Percentiles rank a stretch among this genome's conserved stretches.
Conservation (phyloP, 2,113 vertebrate species). For the Ptyas mucosa region DNA sequence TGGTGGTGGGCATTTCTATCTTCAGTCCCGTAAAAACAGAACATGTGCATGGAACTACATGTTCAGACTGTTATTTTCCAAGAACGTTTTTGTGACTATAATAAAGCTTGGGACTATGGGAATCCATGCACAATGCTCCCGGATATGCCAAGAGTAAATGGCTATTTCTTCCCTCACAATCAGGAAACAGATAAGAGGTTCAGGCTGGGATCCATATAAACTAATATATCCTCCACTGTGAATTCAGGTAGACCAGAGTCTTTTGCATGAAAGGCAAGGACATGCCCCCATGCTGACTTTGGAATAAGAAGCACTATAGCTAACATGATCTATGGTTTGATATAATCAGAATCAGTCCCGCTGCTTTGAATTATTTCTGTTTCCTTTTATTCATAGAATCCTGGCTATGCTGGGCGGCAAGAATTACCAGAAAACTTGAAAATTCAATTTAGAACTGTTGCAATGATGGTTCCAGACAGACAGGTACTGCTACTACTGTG, state of each 20-base stretch:
- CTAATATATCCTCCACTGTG: not conserved
- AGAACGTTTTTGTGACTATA: not conserved
- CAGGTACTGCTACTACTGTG: conserved; percentile 67
- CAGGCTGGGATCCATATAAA: not conserved
- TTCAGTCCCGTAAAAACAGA: not conserved
- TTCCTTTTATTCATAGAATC: conserved; percentile 72
- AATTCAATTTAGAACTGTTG: conserved; percentile 81
- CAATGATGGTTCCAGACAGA: conserved; percentile 90
- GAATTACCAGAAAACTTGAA: conserved; percentile 90
- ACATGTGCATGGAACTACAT: not conserved
- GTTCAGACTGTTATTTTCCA: not conserved
- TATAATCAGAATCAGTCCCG: not conserved
- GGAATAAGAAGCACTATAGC: not conserved
- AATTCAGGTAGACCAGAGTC: not conserved
- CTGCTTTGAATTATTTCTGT: not conserved
- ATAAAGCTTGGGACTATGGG: not conserved
- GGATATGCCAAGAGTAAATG: not conserved
- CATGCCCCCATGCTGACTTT: not conserved
- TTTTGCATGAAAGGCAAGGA: not conserved
- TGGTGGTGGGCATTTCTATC: not conserved
- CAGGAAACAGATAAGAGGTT: not conserved
- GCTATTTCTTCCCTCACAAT: not conserved
- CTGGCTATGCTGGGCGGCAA: conserved; percentile 87
- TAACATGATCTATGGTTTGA: not conserved
- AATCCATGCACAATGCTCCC: not conserved